Base-by-base conservation (phyloP, 2,113 vertebrate species). In the Oreamnos americanus region DNA sequence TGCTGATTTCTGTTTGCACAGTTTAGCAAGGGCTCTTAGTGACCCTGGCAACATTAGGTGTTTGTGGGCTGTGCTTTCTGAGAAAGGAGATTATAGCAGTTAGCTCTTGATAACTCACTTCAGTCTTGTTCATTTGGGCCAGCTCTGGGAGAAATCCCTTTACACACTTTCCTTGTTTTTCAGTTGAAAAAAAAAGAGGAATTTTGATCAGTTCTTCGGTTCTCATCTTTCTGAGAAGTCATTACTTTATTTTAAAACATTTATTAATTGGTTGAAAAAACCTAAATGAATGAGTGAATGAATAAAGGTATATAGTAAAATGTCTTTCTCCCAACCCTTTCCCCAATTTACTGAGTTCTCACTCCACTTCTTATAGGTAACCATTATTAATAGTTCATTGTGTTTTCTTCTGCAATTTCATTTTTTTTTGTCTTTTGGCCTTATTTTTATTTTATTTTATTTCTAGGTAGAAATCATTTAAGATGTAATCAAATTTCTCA, bases 381-480 rank as follows among this genome's bases (percentile, higher is more conserved):
- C 6, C 21, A 64, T 13, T 81, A 13, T 94, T 96, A 62, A 49
- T 67, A 45, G 12, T 90, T 87, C 45, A 45, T 36, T 43, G 43
- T 26, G 9, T 60, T 71, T 76, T n/a, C 3, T 57, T 64, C 7
- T 62, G 7, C 25, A 76, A 49, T 49, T 74, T 76, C 4, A 76
- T 94, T n/a, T 36, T 49, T 87, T 82, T 85, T 76, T 11, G 14
- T 87, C 7, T 95, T 84, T 87, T 87, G 84, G 25, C 21, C 49
- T 94, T 78, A 43, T 58, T 60, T 94, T 94, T 64, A 39, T 86
- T 93, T 93, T 67, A 85, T 78, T 91, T 91, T 67, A 91, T 83
- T 96, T 97, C 0, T 51, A 57, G 7, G 7, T n/a, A 85, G 55
- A 85, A 87, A 14, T 74, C 33, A 74, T 81, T 97, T 62, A 81